Evolutionary conservation across 2,113 vertebrate genomes (phyloP), one percentile per base, ranked within the genome.

Genomic region (Psilopogon haemacephalus): DNA sequence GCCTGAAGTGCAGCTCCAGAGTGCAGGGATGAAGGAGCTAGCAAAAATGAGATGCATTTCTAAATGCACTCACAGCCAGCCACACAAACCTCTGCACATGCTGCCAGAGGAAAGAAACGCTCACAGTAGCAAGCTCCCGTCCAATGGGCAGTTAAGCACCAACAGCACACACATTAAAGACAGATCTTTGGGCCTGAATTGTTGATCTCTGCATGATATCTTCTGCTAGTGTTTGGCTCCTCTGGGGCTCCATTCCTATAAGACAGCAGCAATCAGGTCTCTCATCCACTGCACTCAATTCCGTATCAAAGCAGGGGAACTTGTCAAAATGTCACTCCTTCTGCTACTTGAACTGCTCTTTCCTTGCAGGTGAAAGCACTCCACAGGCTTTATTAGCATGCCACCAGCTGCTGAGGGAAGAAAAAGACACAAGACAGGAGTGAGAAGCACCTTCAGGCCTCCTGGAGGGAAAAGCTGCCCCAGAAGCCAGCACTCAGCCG

Each of bases 61-160:
- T 33, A 32, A 63, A 35, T 0, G 2, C 42, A 40, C 15, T 17
- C 1, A 2, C 30, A 30, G 2, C 6, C 18, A 6, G 9, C 3
- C 19, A 37, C 46, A 8, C 27, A 46, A 56, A 73, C 35, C 24
- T 1, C 8, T 10, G 4, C 4, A 46, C 12, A 3, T 21, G 27
- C 44, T 33, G 24, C 12, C 26, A 65, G 56, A 30, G 71, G 55
- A 40, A 52, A 48, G 3, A 32, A 56, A 44, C 2, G 24, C 30
- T 38, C 52, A 33, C 20, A 11, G 30, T 6, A 63, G 73, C 19
- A 33, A 72, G 64, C 20, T 56, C 13, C 38, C 63, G 44, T 52
- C 64, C 69, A 87, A 63, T 6, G 26, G 35, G 24, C 52, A 80
- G 67, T 28, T 62, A 71, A 75, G 38, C 33, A 54, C 30, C 79